phyloP scores from a whole-genome alignment of 1,140 invertebrate genomes.

The Proales similis region DNA sequence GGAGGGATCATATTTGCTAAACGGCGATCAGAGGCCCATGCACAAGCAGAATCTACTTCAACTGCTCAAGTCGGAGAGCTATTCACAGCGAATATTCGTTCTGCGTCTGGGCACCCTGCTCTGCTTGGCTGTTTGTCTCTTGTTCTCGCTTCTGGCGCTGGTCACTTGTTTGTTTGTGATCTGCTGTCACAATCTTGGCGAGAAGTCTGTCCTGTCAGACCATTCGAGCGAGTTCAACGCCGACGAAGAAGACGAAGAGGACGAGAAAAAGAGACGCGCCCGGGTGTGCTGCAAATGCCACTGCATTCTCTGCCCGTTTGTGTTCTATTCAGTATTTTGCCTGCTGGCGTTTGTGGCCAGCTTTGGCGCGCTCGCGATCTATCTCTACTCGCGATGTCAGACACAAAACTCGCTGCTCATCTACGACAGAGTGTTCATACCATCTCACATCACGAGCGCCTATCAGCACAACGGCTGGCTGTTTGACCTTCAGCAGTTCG shows the following conservation, averaged over 20 bases:
- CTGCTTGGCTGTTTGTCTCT: neutral
- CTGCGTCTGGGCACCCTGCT: constrained; percentile 1
- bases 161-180: constrained; percentile 21
- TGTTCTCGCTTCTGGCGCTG: constrained; percentile 11
- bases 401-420: constrained; percentile 10
- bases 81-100: constrained; percentile 28
- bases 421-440: constrained; percentile 29
- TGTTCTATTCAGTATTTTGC: constrained; percentile 32
- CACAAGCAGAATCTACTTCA: constrained; percentile 9
- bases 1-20: too few relatives aligned
- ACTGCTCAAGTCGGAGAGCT: constrained; percentile 16
- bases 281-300: constrained; percentile 19
- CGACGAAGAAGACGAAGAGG: constrained; percentile 22
- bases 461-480: constrained; percentile 33
- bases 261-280: neutral
- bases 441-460: constrained; percentile 24
- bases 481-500: constrained; percentile 20
- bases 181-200: constrained; percentile 4
- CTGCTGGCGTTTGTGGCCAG: constrained; percentile 13
- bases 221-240: neutral
- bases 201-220: neutral
- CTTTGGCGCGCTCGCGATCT: neutral
- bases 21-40: too few relatives aligned
- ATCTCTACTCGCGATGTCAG: constrained; percentile 10
- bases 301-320: constrained; percentile 33